These are phyloP conservation scores for Branchellion lobata DNA, from an alignment of 2,888 invertebrate species.

Conservation along the genomic window DNA sequence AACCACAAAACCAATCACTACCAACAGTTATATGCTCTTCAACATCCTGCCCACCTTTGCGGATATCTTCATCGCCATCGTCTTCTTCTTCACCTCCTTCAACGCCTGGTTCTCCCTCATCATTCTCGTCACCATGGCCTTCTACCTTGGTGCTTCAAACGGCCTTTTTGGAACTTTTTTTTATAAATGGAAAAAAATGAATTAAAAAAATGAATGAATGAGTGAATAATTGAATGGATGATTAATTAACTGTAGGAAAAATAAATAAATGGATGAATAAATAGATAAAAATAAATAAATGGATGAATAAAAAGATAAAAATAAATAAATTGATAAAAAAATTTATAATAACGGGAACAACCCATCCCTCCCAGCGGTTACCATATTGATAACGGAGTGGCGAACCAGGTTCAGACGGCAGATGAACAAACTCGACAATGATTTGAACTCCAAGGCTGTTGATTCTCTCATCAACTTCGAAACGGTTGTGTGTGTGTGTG, in stretches of 20 bases:
- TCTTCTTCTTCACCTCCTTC: conserved; percentile 83
- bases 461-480: conserved; percentile 96
- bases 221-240: not conserved
- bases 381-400: conserved; percentile 93
- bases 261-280: conserved; percentile 3
- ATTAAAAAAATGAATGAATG: not conserved
- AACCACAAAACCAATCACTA: not conserved
- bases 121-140: conserved; percentile 85
- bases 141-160: conserved; percentile 90
- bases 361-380: conserved; percentile 69
- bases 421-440: conserved; percentile 93
- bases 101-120: conserved; percentile 93
- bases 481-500: conserved; percentile 71
- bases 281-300: too few relatives aligned
- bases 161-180: conserved; percentile 52
- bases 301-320: too few relatives aligned
- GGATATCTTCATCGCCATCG: conserved; percentile 86
- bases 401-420: conserved; percentile 88
- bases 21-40: conserved; percentile 73
- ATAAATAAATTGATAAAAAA: too few relatives aligned
- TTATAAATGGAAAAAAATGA: not conserved
- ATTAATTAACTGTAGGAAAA: not conserved
- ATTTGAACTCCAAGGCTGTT: conserved; percentile 83
- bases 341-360: too few relatives aligned
- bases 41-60: conserved; percentile 87